Conservation (phyloP, 2,888 invertebrate species). For the Ceramica pisi region DNA sequence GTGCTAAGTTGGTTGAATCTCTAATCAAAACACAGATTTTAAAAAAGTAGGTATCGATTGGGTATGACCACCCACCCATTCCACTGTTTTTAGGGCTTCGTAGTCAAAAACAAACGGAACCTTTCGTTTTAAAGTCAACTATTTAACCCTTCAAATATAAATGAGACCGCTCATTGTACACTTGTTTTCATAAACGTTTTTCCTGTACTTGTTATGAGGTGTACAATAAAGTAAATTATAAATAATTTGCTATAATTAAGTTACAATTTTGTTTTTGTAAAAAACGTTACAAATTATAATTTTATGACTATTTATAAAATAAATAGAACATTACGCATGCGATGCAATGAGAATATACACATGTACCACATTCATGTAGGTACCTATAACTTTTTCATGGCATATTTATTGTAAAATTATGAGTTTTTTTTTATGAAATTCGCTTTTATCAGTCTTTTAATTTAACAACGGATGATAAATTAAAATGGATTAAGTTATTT, state of each 20-base stretch:
- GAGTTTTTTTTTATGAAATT: slow-evolving; percentile 79
- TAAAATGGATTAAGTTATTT: slow-evolving; percentile 39
- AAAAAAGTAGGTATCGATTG: slow-evolving; percentile 1
- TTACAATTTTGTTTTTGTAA: slow-evolving; percentile 19
- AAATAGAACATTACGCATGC: slow-evolving; percentile 17
- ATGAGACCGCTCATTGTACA: no score
- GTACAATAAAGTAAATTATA: no score
- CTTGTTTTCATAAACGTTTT: no score
- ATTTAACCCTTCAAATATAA: not conserved
- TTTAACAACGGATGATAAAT: slow-evolving; percentile 62
- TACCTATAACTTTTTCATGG: slow-evolving; percentile 50
- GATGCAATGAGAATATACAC: slow-evolving; percentile 12
- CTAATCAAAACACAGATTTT: not conserved
- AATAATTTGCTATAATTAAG: no score
- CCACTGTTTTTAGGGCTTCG: not conserved
- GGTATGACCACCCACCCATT: not conserved
- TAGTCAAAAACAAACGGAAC: not conserved
- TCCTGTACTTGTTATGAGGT: no score
- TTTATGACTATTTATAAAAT: slow-evolving; percentile 1
- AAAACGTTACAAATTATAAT: not conserved
- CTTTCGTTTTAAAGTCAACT: not conserved
- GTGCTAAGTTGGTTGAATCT: not conserved
- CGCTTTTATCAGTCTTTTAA: slow-evolving; percentile 88
- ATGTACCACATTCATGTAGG: slow-evolving; percentile 19
- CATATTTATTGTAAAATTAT: slow-evolving; percentile 67